Conservation (phyloP, 2,888 invertebrate species). For the Stenolophus ochropezus region DNA sequence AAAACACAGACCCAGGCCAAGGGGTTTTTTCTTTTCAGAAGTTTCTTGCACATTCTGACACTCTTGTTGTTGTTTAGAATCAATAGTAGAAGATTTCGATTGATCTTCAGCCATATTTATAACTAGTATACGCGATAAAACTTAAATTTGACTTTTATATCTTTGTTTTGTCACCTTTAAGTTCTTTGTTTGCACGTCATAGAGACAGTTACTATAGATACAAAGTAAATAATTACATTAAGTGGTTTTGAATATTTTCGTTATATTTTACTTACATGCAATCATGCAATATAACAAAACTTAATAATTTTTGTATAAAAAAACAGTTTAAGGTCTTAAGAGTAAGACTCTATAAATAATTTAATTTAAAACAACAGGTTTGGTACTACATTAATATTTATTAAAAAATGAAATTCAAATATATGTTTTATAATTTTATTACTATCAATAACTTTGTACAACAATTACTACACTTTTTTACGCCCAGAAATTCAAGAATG, state of each 20-base stretch:
- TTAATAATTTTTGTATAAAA: no score
- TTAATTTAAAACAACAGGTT: no score
- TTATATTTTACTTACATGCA: not conserved
- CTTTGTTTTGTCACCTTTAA: not conserved
- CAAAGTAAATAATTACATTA: not conserved
- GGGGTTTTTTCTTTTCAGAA: not conserved
- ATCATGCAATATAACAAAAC: no score
- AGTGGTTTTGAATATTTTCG: not conserved
- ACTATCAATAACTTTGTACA: slow-evolving; percentile 33
- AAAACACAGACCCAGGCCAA: not conserved
- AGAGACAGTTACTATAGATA: slow-evolving; percentile 15
- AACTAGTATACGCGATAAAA: not conserved
- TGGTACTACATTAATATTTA: no score
- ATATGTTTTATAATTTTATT: slow-evolving; percentile 60
- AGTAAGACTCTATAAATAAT: no score
- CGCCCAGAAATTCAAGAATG: slow-evolving; percentile 75
- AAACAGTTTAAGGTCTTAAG: no score
- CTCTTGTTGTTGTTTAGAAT: not conserved
- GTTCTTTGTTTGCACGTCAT: not conserved
- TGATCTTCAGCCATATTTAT: not conserved
- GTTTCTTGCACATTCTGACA: not conserved
- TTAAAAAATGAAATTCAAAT: not conserved
- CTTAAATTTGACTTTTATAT: slow-evolving; percentile 22
- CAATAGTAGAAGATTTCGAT: not conserved
- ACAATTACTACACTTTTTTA: slow-evolving; percentile 69